A percentile compares a stretch with the other conserved stretches of the same genome.
These are phyloP conservation scores for Kryphioiulus occultus DNA, from an alignment of 2,888 invertebrate genomes.

Conservation along the genomic window DNA sequence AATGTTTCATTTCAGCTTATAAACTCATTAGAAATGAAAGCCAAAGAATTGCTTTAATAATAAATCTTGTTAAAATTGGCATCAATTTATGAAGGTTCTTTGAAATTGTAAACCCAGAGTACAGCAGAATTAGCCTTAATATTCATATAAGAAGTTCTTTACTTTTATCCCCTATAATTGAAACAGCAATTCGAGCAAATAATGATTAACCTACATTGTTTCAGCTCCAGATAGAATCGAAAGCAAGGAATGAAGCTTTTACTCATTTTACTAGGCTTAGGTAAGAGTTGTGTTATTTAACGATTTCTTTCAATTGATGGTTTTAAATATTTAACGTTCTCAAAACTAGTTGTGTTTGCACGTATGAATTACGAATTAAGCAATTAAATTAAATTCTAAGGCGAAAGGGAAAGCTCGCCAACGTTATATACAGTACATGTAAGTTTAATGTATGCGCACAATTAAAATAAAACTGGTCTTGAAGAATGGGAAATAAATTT, in stretches of 20 bases:
- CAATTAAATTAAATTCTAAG: background rate
- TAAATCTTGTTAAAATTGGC: too few relatives aligned
- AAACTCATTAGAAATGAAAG: too few relatives aligned
- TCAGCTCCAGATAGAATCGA: background rate
- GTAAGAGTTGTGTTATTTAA: background rate
- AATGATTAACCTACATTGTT: background rate
- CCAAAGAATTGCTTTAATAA: too few relatives aligned
- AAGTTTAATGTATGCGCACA: background rate
- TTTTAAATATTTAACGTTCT: background rate
- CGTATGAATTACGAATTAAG: background rate
- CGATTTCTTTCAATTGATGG: background rate
- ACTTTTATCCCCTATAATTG: background rate
- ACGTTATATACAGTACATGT: too few relatives aligned
- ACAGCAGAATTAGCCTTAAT: too few relatives aligned
- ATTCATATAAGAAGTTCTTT: background rate
- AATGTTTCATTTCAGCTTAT: too few relatives aligned
- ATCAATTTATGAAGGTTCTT: too few relatives aligned
- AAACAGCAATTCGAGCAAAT: background rate
- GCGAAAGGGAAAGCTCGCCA: background rate
- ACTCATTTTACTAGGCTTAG: slow-evolving; percentile 30
- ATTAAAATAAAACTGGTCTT: background rate
- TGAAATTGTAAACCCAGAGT: too few relatives aligned
- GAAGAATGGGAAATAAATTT: slow-evolving; percentile 18
- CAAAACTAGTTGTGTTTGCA: background rate
- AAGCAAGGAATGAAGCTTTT: background rate